Evolutionary conservation across 2,797 vertebrate genomes (phyloP).

Genomic region (Melanotaenia maccullochi): DNA sequence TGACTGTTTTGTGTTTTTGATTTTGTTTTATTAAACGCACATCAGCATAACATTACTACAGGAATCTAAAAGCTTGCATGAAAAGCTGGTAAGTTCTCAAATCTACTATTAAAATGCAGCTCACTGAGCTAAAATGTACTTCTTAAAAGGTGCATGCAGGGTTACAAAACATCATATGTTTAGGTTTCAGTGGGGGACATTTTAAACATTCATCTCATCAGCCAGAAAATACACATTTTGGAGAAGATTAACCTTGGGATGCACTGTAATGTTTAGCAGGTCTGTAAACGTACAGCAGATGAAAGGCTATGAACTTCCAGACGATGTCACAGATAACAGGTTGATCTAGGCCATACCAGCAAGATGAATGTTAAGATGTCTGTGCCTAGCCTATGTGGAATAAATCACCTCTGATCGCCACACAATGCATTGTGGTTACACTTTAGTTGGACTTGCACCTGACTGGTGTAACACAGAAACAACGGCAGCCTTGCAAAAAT

Average conservation of each 20-base stretch:
- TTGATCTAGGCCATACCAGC: conserved; percentile 50
- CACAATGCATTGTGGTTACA: conserved; percentile 52
- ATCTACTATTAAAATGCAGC: not conserved
- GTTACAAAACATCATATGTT: not conserved
- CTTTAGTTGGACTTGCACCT: conserved; percentile 45
- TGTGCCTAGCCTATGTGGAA: conserved; percentile 28
- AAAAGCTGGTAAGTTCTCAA: not conserved
- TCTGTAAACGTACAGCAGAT: conserved; percentile 36
- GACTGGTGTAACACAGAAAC: conserved; percentile 43
- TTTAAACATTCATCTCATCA: conserved; percentile 7
- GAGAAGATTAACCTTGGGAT: conserved; percentile 23
- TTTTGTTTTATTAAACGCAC: not conserved
- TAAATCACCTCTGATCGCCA: conserved; percentile 60
- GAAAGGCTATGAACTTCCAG: conserved; percentile 46
- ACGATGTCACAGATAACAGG: conserved; percentile 47
- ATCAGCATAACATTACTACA: not conserved
- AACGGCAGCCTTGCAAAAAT: conserved; percentile 27
- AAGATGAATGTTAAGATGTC: conserved; percentile 67
- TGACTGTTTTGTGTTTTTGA: conserved; percentile 8
- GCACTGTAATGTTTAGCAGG: conserved; percentile 24
- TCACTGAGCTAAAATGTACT: not conserved
- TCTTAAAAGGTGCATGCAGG: not conserved
- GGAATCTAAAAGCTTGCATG: not conserved
- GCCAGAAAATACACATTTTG: conserved; percentile 24
- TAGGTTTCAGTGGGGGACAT: not conserved